A percentile compares a stretch with the other conserved stretches of the same genome.
Conservation (phyloP, 2,888 invertebrate genomes). For the Tenthredo scrophulariae region DNA sequence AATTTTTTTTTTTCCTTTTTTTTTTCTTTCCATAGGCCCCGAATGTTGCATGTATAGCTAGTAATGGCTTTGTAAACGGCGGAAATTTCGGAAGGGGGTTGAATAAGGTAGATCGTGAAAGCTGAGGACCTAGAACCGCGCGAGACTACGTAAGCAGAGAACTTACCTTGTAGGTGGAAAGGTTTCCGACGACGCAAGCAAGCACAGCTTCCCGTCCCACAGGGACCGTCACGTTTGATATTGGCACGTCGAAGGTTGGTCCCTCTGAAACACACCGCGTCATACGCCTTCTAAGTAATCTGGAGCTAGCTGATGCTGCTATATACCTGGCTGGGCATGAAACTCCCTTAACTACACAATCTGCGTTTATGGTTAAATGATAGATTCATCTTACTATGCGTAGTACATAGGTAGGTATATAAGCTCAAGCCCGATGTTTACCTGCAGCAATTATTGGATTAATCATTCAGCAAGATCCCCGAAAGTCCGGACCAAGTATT, state of each 20-base stretch:
- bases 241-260: slow-evolving; percentile 90
- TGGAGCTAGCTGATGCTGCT: slow-evolving; percentile 36
- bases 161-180: slow-evolving; percentile 90
- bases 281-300: slow-evolving; percentile 61
- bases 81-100: not conserved
- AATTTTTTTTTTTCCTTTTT: not conserved
- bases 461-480: too few species aligned
- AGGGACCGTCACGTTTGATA: slow-evolving; percentile 91
- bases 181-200: slow-evolving; percentile 91
- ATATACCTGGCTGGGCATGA: not conserved
- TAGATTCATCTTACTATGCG: not conserved
- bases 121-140: not conserved
- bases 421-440: too few species aligned
- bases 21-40: not conserved
- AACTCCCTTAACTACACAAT: not conserved
- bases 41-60: not conserved
- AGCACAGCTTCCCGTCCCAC: slow-evolving; percentile 91
- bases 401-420: too few species aligned
- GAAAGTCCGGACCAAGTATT: too few species aligned
- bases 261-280: slow-evolving; percentile 82
- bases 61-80: not conserved
- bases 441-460: too few species aligned
- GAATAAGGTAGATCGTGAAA: not conserved
- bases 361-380: slow-evolving; percentile 7
- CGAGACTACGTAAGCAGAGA: slow-evolving; percentile 56